Percentiles rank a stretch among this genome's conserved stretches.
phyloP scores from a whole-genome alignment of 2,888 invertebrate genomes.

The Cephus pulcher region DNA sequence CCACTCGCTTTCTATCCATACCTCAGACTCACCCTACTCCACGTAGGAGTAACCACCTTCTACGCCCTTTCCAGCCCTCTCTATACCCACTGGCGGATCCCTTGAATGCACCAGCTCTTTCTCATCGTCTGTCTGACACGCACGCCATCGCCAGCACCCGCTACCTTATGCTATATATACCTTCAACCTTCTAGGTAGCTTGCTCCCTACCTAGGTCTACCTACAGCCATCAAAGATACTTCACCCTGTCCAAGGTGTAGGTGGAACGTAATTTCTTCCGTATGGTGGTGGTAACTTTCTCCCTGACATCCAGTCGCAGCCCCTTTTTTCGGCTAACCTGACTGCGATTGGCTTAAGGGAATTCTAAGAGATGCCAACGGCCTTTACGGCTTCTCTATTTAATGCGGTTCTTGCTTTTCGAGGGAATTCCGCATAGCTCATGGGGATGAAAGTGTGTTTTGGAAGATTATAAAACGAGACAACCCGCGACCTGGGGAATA shows the following conservation, averaged over 20 bases:
- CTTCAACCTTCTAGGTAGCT: background rate
- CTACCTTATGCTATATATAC: background rate
- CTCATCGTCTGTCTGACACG: conserved; percentile 56
- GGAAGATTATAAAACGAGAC: background rate
- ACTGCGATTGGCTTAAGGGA: background rate
- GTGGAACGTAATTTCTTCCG: background rate
- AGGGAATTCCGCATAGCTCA: background rate
- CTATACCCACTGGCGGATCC: conserved; percentile 36
- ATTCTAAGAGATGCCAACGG: background rate
- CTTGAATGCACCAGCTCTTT: conserved; percentile 53
- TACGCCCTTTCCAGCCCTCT: conserved; percentile 22
- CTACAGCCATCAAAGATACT: background rate
- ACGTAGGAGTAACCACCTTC: conserved; percentile 9
- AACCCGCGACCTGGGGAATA: background rate
- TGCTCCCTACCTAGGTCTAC: background rate
- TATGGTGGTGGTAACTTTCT: background rate
- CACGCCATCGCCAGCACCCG: conserved; percentile 45
- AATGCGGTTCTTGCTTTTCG: background rate
- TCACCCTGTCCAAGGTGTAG: background rate
- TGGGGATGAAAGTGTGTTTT: background rate
- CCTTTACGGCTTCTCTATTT: background rate
- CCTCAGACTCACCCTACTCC: conserved; percentile 11
- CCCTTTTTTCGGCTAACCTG: background rate
- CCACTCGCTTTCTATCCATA: conserved; percentile 10
- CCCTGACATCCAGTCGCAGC: background rate